Base-by-base conservation (phyloP, 2,888 invertebrate species). In the Agelastica alni region DNA sequence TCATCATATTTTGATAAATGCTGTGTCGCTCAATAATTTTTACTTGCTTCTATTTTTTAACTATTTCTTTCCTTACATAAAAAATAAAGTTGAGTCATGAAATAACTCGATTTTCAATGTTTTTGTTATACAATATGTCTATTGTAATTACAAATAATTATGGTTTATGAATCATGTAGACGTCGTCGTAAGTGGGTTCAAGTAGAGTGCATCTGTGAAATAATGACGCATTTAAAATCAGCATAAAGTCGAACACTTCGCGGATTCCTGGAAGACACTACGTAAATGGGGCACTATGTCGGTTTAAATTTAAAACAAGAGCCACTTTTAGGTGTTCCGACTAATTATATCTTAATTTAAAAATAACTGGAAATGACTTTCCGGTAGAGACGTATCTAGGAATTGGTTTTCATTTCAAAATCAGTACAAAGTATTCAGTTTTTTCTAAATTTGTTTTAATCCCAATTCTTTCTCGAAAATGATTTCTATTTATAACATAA, bases 271-370 rank as follows among this genome's bases (percentile, higher is more conserved):
- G 45, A 45, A 45, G 17, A 20, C 44, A 45, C 17, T 18, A 7
- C 9, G 20, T 34, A 34, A 45, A 34, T 45, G 34, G 45, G 45
- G 34, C 34, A 14, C 45, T 45, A 16, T 44, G 45, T 45, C 44
- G 7, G 13, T 13, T 32, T 32, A 44, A 31, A 18, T 44, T 44
- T 44, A 44, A 44, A 44, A 18, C 20, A n/a, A 17, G 32, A 17
- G 12, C 12, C 34, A 34, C 10, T 45, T 45, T 22, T 17, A 20
- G 13, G 37, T 7, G 10, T 10, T 18, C 36, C 16, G 10, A 20
- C 18, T 20, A 44, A 44, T 41, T 22, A 22, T 22, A 22, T 22
- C 10, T 2, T 9, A 26, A 22, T 7, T 22, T 22, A 7, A 22
- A 22, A 22, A 22, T 22, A 7, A n/a, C n/a, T n/a, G n/a, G n/a